A percentile compares a stretch with the other conserved stretches of the same genome.
Evolutionary conservation across 2,888 invertebrate species (phyloP).

Genomic region (Diplolepis rosae): DNA sequence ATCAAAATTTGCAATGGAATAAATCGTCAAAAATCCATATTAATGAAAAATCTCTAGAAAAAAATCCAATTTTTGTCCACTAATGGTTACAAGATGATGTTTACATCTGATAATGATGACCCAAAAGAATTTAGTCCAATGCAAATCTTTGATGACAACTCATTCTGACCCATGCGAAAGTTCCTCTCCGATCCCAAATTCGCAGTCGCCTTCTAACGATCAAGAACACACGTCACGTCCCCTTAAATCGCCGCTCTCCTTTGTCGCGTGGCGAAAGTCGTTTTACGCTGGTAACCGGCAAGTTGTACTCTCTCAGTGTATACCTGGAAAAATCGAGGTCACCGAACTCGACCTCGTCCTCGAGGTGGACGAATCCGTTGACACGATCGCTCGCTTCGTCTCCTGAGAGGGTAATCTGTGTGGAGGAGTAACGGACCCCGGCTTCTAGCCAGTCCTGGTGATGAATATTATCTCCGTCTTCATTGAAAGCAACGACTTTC

Average conservation of each 20-base stretch:
- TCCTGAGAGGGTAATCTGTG: slow-evolving; percentile 67
- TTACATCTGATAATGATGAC: not conserved
- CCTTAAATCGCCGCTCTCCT: slow-evolving; percentile 47
- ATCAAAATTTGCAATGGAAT: no score
- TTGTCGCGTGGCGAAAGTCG: slow-evolving; percentile 54
- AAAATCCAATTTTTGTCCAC: not conserved
- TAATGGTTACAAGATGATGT: not conserved
- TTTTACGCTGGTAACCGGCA: slow-evolving; percentile 40
- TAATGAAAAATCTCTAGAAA: not conserved
- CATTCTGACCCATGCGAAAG: slow-evolving; percentile 41
- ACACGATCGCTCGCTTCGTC: slow-evolving; percentile 56
- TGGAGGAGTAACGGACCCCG: slow-evolving; percentile 69
- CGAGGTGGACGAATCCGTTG: slow-evolving; percentile 55
- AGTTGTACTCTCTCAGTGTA: slow-evolving; percentile 25
- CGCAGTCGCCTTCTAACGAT: slow-evolving; percentile 10
- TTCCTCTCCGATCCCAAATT: slow-evolving; percentile 33
- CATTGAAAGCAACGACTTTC: slow-evolving; percentile 46
- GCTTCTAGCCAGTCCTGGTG: slow-evolving; percentile 70
- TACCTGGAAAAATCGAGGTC: slow-evolving; percentile 71
- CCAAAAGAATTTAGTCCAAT: slow-evolving; percentile 13
- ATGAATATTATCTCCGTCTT: slow-evolving; percentile 64
- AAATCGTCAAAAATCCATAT: no score
- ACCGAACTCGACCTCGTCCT: slow-evolving; percentile 54
- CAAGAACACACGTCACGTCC: slow-evolving; percentile 46
- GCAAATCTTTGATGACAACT: slow-evolving; percentile 41